phyloP scores from a whole-genome alignment of 1,140 invertebrate genomes.

The Atopsyche davidsoni region DNA sequence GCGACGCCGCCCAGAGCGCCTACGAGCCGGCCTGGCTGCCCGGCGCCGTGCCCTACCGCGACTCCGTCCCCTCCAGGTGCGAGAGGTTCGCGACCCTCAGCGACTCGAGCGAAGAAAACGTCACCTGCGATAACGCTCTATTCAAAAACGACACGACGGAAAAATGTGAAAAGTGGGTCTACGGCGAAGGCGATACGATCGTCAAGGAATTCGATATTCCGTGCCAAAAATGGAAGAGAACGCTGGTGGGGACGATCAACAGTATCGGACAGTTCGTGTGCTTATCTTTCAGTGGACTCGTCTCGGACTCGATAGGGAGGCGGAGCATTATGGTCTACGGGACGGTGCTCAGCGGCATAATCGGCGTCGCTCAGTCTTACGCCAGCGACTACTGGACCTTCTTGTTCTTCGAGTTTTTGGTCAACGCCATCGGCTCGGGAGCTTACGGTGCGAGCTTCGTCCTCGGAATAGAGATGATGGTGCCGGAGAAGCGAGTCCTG shows the following conservation, averaged over 20 bases:
- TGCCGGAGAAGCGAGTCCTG: constrained; percentile 56
- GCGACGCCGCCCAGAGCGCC: constrained; percentile 33
- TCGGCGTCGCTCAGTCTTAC: constrained; percentile 53
- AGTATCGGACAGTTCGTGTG: constrained; percentile 57
- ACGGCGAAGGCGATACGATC: constrained; percentile 27
- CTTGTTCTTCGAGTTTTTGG: constrained; percentile 52
- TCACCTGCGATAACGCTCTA: constrained; percentile 34
- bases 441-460: constrained; percentile 50
- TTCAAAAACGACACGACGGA: constrained; percentile 37
- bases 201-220: constrained; percentile 23
- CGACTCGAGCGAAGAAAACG: constrained; percentile 15
- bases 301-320: constrained; percentile 54
- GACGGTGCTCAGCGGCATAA: constrained; percentile 42
- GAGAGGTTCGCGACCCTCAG: constrained; percentile 35
- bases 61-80: constrained; percentile 44
- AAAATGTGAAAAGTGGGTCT: constrained; percentile 23
- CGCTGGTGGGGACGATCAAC: constrained; percentile 57
- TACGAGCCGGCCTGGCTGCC: constrained; percentile 43
- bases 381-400: constrained; percentile 54
- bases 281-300: constrained; percentile 51
- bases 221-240: constrained; percentile 53
- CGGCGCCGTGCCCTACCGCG: constrained; percentile 40
- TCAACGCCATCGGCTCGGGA: constrained; percentile 49
- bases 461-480: constrained; percentile 63
- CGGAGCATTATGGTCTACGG: constrained; percentile 50